phyloP scores from a whole-genome alignment of 53 echinoderm and acorn worm species.

The Patiria pectinifera region DNA sequence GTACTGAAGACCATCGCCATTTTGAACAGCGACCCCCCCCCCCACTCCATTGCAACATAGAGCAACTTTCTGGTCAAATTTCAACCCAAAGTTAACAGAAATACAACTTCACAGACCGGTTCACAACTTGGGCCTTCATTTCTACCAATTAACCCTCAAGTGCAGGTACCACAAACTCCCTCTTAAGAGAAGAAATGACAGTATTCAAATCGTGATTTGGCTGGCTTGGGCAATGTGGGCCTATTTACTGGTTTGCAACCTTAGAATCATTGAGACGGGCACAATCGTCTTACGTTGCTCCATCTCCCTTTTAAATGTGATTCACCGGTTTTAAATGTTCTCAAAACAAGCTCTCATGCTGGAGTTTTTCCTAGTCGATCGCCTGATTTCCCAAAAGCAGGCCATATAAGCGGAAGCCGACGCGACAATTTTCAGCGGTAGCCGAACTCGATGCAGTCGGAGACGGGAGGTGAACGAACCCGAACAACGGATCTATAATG shows the following conservation, averaged over 20 bases:
- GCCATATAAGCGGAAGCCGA: constrained; percentile 21
- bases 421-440: constrained; percentile 18
- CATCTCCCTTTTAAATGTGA: neutral
- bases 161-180: too few relatives aligned
- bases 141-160: too few relatives aligned
- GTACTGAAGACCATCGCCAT: too few relatives aligned
- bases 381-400: neutral
- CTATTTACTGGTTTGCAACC: neutral
- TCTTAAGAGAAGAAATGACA: too few relatives aligned
- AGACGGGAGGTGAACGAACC: constrained; percentile 50
- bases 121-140: too few relatives aligned
- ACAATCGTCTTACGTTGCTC: neutral
- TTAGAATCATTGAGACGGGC: neutral
- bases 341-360: neutral
- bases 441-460: constrained; percentile 3
- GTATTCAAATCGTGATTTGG: too few relatives aligned
- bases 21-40: too few relatives aligned
- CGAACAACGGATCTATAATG: constrained; percentile 41
- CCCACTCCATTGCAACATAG: too few relatives aligned
- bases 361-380: neutral
- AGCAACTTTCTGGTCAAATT: too few relatives aligned
- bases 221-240: too few relatives aligned
- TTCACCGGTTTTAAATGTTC: neutral
- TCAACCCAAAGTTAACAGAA: too few relatives aligned
- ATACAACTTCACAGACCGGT: too few relatives aligned